phyloP scores from a whole-genome alignment of 2,888 invertebrate species.

The Coenonympha arcania region DNA sequence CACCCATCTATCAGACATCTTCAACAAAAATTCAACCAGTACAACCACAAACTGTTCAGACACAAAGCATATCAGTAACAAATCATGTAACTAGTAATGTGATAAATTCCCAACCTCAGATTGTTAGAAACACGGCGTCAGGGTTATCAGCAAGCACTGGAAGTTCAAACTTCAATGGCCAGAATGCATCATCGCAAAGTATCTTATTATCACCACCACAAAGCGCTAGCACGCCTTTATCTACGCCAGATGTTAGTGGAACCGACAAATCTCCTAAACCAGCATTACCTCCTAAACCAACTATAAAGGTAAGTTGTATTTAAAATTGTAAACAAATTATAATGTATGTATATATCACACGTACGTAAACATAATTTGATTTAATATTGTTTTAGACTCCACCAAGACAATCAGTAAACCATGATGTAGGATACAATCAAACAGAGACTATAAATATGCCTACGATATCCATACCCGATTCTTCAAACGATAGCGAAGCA shows the following conservation, averaged over 20 bases:
- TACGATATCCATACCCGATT: conserved; percentile 54
- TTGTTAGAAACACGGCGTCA: conserved; percentile 68
- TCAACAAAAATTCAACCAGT: conserved; percentile 87
- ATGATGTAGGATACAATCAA: conserved; percentile 51
- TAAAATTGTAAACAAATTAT: neutral
- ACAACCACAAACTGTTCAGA: conserved; percentile 81
- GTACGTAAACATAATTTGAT: neutral
- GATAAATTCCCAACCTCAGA: conserved; percentile 68
- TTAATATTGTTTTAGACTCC: conserved; percentile 53
- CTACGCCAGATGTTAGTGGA: conserved; percentile 69
- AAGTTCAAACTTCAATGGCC: conserved; percentile 56
- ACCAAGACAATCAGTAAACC: conserved; percentile 69
- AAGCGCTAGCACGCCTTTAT: conserved; percentile 75
- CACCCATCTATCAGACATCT: conserved; percentile 85
- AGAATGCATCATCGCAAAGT: conserved; percentile 61
- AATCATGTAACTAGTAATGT: conserved; percentile 67
- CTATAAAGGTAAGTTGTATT: conserved; percentile 66
- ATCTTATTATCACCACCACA: conserved; percentile 75
- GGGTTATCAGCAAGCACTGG: conserved; percentile 66
- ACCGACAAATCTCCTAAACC: conserved; percentile 79
- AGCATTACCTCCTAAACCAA: conserved; percentile 88
- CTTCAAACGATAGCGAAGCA: conserved; percentile 50
- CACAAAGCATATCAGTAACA: conserved; percentile 54
- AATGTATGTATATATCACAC: neutral
- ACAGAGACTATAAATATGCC: conserved; percentile 49